Evolutionary conservation across 2,797 vertebrate genomes (phyloP), one percentile per base, ranked within the genome.

Genomic region (Melanogrammus aeglefinus): DNA sequence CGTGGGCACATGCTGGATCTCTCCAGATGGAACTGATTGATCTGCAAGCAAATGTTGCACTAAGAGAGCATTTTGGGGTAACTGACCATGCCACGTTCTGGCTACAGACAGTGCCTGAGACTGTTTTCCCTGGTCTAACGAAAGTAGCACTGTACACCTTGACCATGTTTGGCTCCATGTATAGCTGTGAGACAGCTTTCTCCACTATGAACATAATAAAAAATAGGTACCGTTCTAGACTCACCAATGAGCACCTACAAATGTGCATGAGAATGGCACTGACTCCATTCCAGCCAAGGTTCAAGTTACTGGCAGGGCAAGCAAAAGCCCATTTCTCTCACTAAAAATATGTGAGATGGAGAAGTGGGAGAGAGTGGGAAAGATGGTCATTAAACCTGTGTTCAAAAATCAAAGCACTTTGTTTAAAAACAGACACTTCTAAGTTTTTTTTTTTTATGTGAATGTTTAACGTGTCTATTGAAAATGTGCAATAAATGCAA

Each of bases 51-150:
- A 33, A 77, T 77, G 63, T 77, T 33, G 76, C 63, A 63, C 76
- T 77, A 63, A 77, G 71, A 77, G 76, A 63, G 51, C 76, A 77
- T 31, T 77, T 71, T 41, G 76, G 21, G 29, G 27, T 38, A 77
- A 72, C 69, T 77, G 76, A 72, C 66, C 69, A 38, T 72, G 41
- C 41, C 75, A 80, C 57, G 38, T 80, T 80, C 72, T 77, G 75
- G 47, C 27, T 72, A 29, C 73, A 75, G 77, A 81, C 72, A 73
- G 63, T 78, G 6, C 9, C 76, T 39, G 57, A 81, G 76, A 75
- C 73, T 71, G 76, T 57, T 75, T 77, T 75, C 73, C 33, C 74
- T 72, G 73, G 44, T 81, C 76, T 35, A 73, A 78, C 73, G 51
- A 80, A 77, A 73, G 69, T 80, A 76, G 41, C 79, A 41, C 47